These are phyloP conservation scores for Brachyistius frenatus DNA, from an alignment of 2,113 vertebrate genomes.

Conservation along the genomic window DNA sequence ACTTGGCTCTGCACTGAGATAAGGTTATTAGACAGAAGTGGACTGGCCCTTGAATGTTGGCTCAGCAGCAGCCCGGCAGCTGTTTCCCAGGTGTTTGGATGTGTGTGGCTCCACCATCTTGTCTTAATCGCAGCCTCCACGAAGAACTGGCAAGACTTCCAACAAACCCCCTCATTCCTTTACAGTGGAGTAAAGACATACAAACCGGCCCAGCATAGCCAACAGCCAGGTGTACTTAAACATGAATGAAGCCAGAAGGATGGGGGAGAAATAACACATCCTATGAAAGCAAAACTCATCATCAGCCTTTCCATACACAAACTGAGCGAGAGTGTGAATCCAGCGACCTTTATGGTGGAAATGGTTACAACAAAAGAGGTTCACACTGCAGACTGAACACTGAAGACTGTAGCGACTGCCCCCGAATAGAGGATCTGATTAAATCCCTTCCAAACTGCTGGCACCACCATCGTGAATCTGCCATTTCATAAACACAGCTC, in stretches of 20 bases:
- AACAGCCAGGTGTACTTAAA: conserved; percentile 67
- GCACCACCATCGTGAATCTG: conserved; percentile 63
- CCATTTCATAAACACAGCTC: conserved; percentile 71
- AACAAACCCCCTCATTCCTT: conserved; percentile 71
- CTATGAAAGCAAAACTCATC: conserved; percentile 46
- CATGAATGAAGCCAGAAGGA: conserved; percentile 63
- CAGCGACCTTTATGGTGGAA: conserved; percentile 20
- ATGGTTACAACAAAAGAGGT: conserved; percentile 18
- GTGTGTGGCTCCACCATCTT: conserved; percentile 78
- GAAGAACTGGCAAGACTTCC: conserved; percentile 78
- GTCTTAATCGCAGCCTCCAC: conserved; percentile 72
- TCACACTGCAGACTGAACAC: conserved; percentile 32
- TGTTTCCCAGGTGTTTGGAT: conserved; percentile 81
- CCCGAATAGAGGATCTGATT: conserved; percentile 48
- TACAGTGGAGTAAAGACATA: conserved; percentile 62
- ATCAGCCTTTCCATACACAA: conserved; percentile 67
- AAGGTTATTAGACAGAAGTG: conserved; percentile 44
- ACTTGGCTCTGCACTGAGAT: conserved; percentile 27
- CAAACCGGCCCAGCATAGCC: conserved; percentile 52
- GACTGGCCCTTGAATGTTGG: conserved; percentile 48
- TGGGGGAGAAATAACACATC: conserved; percentile 44
- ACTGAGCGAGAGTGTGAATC: neutral
- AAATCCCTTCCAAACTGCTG: conserved; percentile 43
- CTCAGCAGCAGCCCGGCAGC: conserved; percentile 62
- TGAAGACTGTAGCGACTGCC: conserved; percentile 9